Conservation (phyloP, 2,888 invertebrate genomes). For the Drosophila nr. medialis region DNA sequence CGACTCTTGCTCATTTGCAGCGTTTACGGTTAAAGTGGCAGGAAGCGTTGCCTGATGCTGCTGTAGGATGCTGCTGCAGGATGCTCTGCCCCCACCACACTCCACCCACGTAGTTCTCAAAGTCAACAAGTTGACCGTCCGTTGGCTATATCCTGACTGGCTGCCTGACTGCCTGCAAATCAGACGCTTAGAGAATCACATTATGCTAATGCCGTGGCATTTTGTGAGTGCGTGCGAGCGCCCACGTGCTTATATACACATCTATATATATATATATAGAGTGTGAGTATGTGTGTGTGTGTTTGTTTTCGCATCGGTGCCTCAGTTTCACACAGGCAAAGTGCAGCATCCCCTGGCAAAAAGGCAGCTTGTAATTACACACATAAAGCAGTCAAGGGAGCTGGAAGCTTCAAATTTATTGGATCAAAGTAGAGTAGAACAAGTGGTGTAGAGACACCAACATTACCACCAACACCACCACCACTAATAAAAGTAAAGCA, state of each 20-base stretch:
- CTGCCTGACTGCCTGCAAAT: conserved; percentile 56
- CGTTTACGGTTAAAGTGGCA: conserved; percentile 73
- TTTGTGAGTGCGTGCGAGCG: conserved; percentile 25
- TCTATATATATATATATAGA: background rate
- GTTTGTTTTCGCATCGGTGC: conserved; percentile 7
- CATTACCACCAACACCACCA: background rate
- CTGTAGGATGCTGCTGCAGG: conserved; percentile 25
- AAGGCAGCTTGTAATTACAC: conserved; percentile 64
- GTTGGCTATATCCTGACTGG: conserved; percentile 31
- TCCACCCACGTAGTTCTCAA: conserved; percentile 11
- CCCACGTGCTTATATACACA: conserved; percentile 1
- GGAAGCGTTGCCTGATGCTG: conserved; percentile 53
- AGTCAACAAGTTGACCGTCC: conserved; percentile 74
- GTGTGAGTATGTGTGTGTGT: conserved; percentile 6
- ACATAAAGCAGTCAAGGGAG: conserved; percentile 65
- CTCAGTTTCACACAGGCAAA: conserved; percentile 19
- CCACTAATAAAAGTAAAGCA: conserved; percentile 1
- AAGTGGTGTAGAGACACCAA: background rate
- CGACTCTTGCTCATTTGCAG: conserved; percentile 75
- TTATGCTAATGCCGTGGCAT: conserved; percentile 74
- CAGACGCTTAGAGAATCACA: conserved; percentile 71
- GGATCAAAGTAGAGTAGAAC: conserved; percentile 36
- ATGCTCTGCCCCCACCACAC: background rate
- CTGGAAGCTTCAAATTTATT: conserved; percentile 64
- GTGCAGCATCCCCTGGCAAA: conserved; percentile 24